Evolutionary conservation across 1,140 invertebrate species (phyloP).

Genomic region (Dufourea novaeangliae): DNA sequence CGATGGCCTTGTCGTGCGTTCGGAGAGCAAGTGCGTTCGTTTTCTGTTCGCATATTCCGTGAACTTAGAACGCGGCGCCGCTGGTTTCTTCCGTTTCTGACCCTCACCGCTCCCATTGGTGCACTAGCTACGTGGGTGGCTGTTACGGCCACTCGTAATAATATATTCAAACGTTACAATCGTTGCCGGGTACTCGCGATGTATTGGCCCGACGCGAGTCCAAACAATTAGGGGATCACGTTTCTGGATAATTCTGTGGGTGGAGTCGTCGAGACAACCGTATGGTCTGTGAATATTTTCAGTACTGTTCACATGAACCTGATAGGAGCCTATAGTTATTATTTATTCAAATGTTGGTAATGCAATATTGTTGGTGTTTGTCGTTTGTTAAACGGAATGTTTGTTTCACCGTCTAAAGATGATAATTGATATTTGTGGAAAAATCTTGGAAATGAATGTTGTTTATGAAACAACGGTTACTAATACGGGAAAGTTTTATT

Average conservation of each 20-base stretch:
- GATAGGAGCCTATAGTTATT: too few species aligned
- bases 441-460: too few species aligned
- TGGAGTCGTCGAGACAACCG: too few species aligned
- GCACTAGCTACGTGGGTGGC: slow-evolving; percentile 20
- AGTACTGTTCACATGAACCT: too few species aligned
- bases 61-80: slow-evolving; percentile 4
- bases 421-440: too few species aligned
- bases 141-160: slow-evolving; percentile 29
- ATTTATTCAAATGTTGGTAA: too few species aligned
- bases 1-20: slow-evolving; percentile 40
- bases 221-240: slow-evolving; percentile 5
- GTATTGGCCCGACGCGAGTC: background rate
- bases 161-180: slow-evolving; percentile 13
- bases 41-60: slow-evolving; percentile 35
- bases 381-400: too few species aligned
- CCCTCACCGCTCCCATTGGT: background rate
- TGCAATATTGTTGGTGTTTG: too few species aligned
- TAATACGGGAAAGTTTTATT: too few species aligned
- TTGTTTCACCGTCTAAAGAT: too few species aligned
- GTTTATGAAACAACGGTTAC: too few species aligned
- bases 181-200: background rate
- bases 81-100: slow-evolving; percentile 40
- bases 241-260: background rate
- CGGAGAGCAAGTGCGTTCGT: slow-evolving; percentile 20
- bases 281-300: too few species aligned